Base-by-base conservation (phyloP, 2,113 vertebrate genomes). In the Paracanthobrama guichenoti region DNA sequence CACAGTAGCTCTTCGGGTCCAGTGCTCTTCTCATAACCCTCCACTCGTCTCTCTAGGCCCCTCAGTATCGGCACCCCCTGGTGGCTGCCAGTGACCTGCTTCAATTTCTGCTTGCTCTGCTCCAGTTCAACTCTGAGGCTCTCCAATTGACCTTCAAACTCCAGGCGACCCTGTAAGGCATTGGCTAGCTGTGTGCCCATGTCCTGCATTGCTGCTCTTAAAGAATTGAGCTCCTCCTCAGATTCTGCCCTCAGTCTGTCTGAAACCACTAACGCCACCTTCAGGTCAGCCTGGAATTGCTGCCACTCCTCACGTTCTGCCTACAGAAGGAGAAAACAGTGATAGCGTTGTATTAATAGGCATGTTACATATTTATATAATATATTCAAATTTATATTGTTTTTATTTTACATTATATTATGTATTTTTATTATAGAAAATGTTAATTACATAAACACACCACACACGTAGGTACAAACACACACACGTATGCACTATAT, bases 231-330 rank as follows among this genome's bases (percentile, higher is more conserved):
- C 81, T 95, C 95, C 48, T 95, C 94, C 60, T 95, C 94, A 0
- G 94, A 92, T 85, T 96, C 95, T 0, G 90, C 90, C 39, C 94
- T 90, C 67, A 96, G 87, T 20, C 95, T 90, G 83, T 96, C 95
- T 0, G 95, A 95, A 44, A 96, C 95, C 0, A 94, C 88, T 39
- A 96, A 93, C 0, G 95, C 95, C 88, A 95, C 94, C 91, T 95
- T 94, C 20, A 96, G 91, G 90, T 96, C 95, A 8, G 93, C 87
- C 91, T 96, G 95, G 90, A 96, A 95, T 90, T 95, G 94, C 82
- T 91, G 89, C 94, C 95, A 95, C 75, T 96, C 95, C 1, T 76
- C 91, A 0, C 91, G 92, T 73, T 96, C 95, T 0, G 82, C 88
- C 95, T 96, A 88, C 13, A 90, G 26, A 85, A 79, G 42, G 26